Conservation (phyloP, 2,888 invertebrate species). For the Tinea semifulvella region DNA sequence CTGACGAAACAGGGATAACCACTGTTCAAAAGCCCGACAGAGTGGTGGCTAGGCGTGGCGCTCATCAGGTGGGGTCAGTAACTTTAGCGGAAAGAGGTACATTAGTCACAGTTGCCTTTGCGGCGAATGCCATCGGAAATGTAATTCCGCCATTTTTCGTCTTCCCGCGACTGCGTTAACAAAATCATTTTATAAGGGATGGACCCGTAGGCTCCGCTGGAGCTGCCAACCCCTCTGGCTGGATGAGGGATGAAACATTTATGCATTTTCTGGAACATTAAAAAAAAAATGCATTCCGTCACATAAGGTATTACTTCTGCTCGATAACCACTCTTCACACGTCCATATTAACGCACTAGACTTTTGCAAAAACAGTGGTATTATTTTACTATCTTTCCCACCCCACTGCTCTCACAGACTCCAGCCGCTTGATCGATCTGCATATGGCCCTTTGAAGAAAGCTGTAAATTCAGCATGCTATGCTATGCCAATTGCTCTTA, state of each 20-base stretch:
- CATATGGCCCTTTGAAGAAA: slow-evolving; percentile 30
- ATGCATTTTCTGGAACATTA: slow-evolving; percentile 16
- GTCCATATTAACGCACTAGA: slow-evolving; percentile 22
- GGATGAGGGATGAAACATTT: slow-evolving; percentile 21
- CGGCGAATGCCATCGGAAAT: slow-evolving; percentile 18
- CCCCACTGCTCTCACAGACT: slow-evolving; percentile 33
- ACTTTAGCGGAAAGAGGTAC: slow-evolving; percentile 31
- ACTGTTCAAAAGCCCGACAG: slow-evolving; percentile 35
- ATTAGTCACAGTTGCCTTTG: slow-evolving; percentile 22
- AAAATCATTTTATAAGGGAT: slow-evolving; percentile 23
- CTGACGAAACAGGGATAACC: slow-evolving; percentile 35
- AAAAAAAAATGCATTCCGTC: slow-evolving; percentile 16
- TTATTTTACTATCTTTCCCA: slow-evolving; percentile 29
- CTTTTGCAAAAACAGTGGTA: slow-evolving; percentile 27
- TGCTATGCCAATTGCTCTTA: too few species aligned
- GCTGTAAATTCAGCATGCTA: slow-evolving; percentile 25
- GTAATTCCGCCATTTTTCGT: slow-evolving; percentile 19
- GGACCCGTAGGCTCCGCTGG: slow-evolving; percentile 26
- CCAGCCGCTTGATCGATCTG: slow-evolving; percentile 30
- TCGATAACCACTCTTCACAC: slow-evolving; percentile 19
- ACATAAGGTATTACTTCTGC: slow-evolving; percentile 16
- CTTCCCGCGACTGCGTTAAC: slow-evolving; percentile 23
- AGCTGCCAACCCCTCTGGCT: slow-evolving; percentile 19
- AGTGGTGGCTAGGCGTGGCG: slow-evolving; percentile 31
- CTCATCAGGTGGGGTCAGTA: slow-evolving; percentile 31